Conservation (phyloP, 2,797 vertebrate species). For the Mus spretus region DNA sequence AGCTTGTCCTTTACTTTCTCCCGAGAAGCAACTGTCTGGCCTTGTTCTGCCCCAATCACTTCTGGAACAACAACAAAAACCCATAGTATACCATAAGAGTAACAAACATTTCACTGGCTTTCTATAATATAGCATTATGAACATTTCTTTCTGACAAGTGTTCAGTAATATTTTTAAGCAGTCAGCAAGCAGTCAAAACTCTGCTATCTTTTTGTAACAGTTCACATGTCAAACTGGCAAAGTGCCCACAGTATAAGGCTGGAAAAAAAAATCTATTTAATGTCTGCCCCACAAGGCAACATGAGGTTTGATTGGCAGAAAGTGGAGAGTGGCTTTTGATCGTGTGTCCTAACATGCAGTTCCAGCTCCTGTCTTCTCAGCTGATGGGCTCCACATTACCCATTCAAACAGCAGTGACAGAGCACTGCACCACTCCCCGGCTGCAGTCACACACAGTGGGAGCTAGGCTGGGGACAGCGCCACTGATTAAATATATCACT, state of each 20-base stretch:
- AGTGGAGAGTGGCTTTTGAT: conserved; percentile 98
- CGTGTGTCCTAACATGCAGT: conserved; percentile 99
- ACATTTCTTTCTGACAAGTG: conserved; percentile 87
- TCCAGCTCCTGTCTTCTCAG: conserved; percentile 97
- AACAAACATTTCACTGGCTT: conserved; percentile 82
- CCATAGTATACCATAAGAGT: conserved; percentile 81
- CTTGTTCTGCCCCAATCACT: conserved; percentile 68
- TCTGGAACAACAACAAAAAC: conserved; percentile 27
- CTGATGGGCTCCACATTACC: conserved; percentile 96
- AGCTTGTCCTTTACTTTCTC: conserved; percentile 68
- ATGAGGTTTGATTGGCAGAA: conserved; percentile 98
- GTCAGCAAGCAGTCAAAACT: conserved; percentile 90
- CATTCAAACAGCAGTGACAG: conserved; percentile 99
- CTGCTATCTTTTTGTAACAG: conserved; percentile 93
- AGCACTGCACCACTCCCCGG: conserved; percentile 93
- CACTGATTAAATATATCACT: conserved; percentile 94
- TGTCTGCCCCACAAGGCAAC: conserved; percentile 96
- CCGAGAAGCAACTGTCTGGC: conserved; percentile 78
- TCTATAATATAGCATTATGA: conserved; percentile 87
- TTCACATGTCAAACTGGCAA: conserved; percentile 96
- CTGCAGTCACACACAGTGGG: conserved; percentile 93
- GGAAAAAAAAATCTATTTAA: conserved; percentile 95
- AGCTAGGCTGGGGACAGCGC: conserved; percentile 90
- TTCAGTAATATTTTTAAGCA: conserved; percentile 92
- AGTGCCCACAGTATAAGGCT: conserved; percentile 91